Conservation (phyloP, 2,797 vertebrate species). For the Spinus olivaceus region DNA sequence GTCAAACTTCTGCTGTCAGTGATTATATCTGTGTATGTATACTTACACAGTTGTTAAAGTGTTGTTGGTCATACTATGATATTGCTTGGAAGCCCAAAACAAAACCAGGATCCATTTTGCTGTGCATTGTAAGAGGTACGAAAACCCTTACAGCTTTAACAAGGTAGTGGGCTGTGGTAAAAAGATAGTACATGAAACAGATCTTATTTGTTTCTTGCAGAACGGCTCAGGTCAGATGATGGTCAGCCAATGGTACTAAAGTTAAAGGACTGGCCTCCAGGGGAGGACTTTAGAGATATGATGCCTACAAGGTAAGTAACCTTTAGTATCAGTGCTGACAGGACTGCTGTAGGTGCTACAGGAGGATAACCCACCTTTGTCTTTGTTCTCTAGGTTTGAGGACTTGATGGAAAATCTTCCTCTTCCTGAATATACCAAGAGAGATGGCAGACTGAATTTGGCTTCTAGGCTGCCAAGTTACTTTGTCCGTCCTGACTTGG, state of each 20-base stretch:
- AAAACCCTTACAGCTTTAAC: neutral
- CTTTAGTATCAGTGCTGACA: neutral
- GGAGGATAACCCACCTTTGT: neutral
- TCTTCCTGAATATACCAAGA: constrained; percentile 97
- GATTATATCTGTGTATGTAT: neutral
- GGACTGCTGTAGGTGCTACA: neutral
- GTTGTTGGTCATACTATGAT: neutral
- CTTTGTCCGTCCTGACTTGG: constrained; percentile 96
- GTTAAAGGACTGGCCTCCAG: constrained; percentile 96
- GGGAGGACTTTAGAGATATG: constrained; percentile 98
- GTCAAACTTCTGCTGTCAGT: neutral
- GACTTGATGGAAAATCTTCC: constrained; percentile 98
- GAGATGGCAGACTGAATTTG: constrained; percentile 95
- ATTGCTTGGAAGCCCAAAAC: neutral
- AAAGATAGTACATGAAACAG: neutral
- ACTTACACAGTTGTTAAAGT: neutral
- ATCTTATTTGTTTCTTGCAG: constrained; percentile 72
- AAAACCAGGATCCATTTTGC: neutral
- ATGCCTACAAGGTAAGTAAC: constrained; percentile 90
- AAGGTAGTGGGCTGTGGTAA: neutral
- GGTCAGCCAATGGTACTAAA: constrained; percentile 97
- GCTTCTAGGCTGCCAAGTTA: constrained; percentile 96
- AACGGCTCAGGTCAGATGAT: constrained; percentile 88
- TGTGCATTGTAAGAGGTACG: neutral
- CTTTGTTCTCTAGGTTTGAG: constrained; percentile 83